phyloP scores from a whole-genome alignment of 2,797 vertebrate genomes.

The Alfaro cultratus region DNA sequence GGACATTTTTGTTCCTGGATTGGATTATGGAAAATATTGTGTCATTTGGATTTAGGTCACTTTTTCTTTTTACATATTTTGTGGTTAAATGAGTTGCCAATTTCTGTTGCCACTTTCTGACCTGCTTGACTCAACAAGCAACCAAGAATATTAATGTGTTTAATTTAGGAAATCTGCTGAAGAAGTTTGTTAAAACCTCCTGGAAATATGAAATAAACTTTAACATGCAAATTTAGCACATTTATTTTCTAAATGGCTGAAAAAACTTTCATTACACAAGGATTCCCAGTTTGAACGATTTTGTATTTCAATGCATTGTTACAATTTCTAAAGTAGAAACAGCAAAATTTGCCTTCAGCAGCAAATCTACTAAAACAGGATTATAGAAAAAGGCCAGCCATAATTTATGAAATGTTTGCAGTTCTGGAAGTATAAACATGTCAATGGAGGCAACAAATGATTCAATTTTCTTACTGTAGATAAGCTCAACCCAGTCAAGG shows the following conservation, averaged over 20 bases:
- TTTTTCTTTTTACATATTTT: neutral
- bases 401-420: conserved; percentile 4
- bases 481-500: conserved; percentile 44
- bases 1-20: no score
- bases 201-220: neutral
- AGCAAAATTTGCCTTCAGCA: conserved; percentile 4
- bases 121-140: no score
- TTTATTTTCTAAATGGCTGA: neutral
- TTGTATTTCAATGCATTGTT: neutral
- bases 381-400: neutral
- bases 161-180: no score
- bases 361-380: neutral
- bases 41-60: no score
- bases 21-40: no score
- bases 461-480: conserved; percentile 11
- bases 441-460: conserved; percentile 16
- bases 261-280: conserved; percentile 2
- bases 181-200: no score
- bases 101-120: neutral
- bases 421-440: conserved; percentile 8
- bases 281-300: neutral
- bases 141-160: no score
- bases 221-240: neutral
- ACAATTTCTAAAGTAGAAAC: conserved; percentile 4
- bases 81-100: neutral